These are phyloP conservation scores for Miichthys miiuy DNA, from an alignment of 2,797 vertebrate species.

Conservation along the genomic window DNA sequence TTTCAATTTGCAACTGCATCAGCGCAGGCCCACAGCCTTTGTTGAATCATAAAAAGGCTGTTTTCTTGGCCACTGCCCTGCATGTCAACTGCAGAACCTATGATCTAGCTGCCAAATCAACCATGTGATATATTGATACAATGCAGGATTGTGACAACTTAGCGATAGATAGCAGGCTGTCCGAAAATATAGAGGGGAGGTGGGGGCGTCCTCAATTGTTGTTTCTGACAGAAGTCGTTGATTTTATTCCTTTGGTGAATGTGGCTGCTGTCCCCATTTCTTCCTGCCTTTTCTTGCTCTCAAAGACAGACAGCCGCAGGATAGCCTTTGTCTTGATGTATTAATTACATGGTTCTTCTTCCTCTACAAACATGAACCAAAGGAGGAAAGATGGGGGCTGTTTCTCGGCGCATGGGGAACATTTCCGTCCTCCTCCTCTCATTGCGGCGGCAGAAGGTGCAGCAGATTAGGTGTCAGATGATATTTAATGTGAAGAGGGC, in stretches of 20 bases:
- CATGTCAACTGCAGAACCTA: conserved; percentile 56
- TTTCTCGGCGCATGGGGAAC: conserved; percentile 20
- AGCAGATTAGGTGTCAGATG: conserved; percentile 82
- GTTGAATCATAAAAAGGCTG: conserved; percentile 75
- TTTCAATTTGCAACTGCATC: conserved; percentile 81
- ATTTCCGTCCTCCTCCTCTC: conserved; percentile 63
- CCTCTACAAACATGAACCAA: conserved; percentile 41
- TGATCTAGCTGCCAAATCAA: conserved; percentile 74
- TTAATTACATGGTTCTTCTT: conserved; percentile 64
- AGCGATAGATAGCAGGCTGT: conserved; percentile 61
- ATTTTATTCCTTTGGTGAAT: conserved; percentile 42
- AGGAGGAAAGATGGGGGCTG: conserved; percentile 19
- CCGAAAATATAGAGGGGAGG: conserved; percentile 24
- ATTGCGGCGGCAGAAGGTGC: conserved; percentile 75
- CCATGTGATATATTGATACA: conserved; percentile 73
- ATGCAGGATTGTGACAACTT: conserved; percentile 72
- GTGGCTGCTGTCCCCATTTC: conserved; percentile 37
- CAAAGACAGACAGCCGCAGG: conserved; percentile 41
- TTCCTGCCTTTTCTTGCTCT: conserved; percentile 18
- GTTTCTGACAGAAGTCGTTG: conserved; percentile 53
- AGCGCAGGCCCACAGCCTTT: conserved; percentile 56
- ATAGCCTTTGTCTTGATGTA: conserved; percentile 70
- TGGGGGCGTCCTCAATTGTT: conserved; percentile 40
- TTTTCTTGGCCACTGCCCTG: conserved; percentile 70
- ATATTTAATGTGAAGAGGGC: conserved; percentile 82